phyloP scores from a whole-genome alignment of 2,888 invertebrate genomes.

The Drosophila algonquin region DNA sequence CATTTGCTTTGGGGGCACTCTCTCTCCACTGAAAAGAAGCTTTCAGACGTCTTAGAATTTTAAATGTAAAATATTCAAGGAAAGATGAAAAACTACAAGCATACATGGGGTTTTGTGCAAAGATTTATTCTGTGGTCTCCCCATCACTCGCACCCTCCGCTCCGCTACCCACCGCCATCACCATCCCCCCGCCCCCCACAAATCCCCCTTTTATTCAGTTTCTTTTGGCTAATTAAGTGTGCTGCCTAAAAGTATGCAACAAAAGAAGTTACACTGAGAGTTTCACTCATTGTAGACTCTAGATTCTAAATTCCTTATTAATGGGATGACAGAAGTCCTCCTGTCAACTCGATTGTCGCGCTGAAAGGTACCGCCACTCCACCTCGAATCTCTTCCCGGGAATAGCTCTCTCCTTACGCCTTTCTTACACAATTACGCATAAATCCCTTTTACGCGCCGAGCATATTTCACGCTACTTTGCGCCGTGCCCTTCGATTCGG shows the following conservation, averaged over 20 bases:
- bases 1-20: neutral
- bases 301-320: no score
- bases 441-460: constrained; percentile 79
- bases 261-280: constrained; percentile 57
- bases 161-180: no score
- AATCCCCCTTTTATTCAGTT: constrained; percentile 1
- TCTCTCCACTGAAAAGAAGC: constrained; percentile 64
- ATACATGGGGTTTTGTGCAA: constrained; percentile 46
- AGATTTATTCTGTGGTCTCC: constrained; percentile 74
- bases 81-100: constrained; percentile 55
- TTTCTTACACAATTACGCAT: constrained; percentile 79
- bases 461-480: constrained; percentile 78
- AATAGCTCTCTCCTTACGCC: constrained; percentile 56
- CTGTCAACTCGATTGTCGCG: constrained; percentile 48
- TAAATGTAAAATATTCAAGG: constrained; percentile 73
- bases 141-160: neutral
- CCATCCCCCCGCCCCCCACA: no score
- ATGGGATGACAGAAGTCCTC: constrained; percentile 24
- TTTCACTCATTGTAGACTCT: no score
- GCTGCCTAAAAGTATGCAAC: constrained; percentile 65
- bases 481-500: constrained; percentile 22
- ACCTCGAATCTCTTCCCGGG: neutral
- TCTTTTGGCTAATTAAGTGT: constrained; percentile 60
- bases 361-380: constrained; percentile 59
- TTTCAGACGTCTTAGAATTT: constrained; percentile 71